Conservation (phyloP, 2,113 vertebrate genomes). For the Parus major region DNA sequence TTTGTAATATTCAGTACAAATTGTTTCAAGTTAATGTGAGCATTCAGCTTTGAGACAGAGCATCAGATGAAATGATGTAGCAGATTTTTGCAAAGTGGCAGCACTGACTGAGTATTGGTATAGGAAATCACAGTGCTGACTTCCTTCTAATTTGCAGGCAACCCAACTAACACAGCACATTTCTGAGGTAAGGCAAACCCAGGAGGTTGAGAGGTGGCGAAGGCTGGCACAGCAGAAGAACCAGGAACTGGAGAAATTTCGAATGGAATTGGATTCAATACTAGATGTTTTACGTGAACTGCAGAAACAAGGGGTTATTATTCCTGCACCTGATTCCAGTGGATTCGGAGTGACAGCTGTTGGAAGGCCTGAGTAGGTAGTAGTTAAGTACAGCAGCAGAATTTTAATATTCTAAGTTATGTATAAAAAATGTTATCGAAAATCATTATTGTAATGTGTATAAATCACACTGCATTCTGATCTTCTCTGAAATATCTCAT, state of each 20-base stretch:
- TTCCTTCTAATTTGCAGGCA: constrained; percentile 72
- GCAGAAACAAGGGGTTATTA: constrained; percentile 85
- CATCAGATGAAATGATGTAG: not conserved
- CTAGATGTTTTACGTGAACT: constrained; percentile 87
- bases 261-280: constrained; percentile 90
- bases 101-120: rapidly evolving
- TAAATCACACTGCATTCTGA: not conserved
- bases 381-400: not conserved
- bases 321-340: constrained; percentile 62
- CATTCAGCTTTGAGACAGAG: not conserved
- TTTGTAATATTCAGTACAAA: not conserved
- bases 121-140: not conserved
- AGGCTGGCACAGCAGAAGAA: constrained; percentile 83
- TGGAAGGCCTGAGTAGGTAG: not conserved
- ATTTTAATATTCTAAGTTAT: not conserved
- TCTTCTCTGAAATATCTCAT: not conserved
- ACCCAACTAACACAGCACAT: constrained; percentile 68
- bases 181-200: constrained; percentile 67
- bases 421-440: not conserved
- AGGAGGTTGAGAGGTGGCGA: constrained; percentile 82
- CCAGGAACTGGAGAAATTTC: constrained; percentile 86
- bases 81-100: not conserved
- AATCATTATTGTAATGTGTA: not conserved
- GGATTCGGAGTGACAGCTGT: not conserved
- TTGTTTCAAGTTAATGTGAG: not conserved